phyloP scores from a whole-genome alignment of 2,888 invertebrate genomes.

The Cheilosia urbana region DNA sequence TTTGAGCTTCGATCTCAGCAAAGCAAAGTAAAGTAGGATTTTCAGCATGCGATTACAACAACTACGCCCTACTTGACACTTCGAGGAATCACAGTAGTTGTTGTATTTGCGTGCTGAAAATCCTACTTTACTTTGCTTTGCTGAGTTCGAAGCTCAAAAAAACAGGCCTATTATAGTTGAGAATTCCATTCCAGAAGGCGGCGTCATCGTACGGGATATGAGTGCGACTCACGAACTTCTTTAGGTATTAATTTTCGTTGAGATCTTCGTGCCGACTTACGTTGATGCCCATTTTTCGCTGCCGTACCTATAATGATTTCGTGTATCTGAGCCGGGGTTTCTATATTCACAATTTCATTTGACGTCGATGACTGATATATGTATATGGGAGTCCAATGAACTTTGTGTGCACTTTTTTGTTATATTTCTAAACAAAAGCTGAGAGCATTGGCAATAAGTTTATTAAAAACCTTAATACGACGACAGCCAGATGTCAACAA shows the following conservation, averaged over 20 bases:
- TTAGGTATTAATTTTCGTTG: constrained; percentile 91
- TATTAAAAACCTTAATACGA: constrained; percentile 19
- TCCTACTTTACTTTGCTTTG: too few relatives aligned
- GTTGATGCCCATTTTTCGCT: constrained; percentile 89
- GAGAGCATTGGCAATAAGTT: constrained; percentile 41
- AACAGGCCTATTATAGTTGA: too few relatives aligned
- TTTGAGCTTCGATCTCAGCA: too few relatives aligned
- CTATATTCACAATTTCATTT: constrained; percentile 59
- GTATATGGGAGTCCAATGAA: not conserved
- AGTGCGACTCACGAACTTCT: constrained; percentile 88
- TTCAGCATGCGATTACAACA: too few relatives aligned
- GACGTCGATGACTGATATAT: not conserved
- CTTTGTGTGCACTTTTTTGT: not conserved
- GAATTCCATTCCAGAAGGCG: constrained; percentile 96
- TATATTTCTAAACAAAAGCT: constrained; percentile 5
- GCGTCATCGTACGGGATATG: constrained; percentile 93
- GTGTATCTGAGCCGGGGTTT: constrained; percentile 62
- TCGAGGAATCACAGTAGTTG: too few relatives aligned
- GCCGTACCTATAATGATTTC: constrained; percentile 21
- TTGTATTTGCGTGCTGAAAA: too few relatives aligned
- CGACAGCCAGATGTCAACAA: too few relatives aligned
- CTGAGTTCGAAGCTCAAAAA: too few relatives aligned
- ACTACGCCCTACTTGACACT: too few relatives aligned
- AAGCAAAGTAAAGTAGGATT: too few relatives aligned
- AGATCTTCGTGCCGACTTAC: constrained; percentile 92